A percentile compares a stretch with the other conserved stretches of the same genome.
Conservation (phyloP, 1,140 invertebrate genomes). For the Cotesia typhae region DNA sequence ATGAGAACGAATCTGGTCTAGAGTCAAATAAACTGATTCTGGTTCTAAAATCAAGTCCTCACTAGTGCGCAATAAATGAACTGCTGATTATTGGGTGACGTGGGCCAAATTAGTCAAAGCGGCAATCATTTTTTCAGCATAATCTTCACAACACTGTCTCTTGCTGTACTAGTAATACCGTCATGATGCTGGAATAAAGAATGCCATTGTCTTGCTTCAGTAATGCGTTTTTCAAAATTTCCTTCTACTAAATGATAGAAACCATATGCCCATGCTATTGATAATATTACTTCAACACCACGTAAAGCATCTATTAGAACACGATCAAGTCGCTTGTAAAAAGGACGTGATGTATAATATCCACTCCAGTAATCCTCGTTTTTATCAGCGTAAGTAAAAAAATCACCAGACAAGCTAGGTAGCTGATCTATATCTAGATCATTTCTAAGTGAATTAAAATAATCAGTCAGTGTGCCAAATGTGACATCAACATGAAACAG, state of each 20-base stretch:
- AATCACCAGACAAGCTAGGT: conserved; percentile 91
- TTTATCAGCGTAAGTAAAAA: conserved; percentile 97
- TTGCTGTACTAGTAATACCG: conserved; percentile 93
- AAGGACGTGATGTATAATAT: conserved; percentile 94
- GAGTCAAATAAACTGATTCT: conserved; percentile 52
- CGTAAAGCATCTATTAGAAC: conserved; percentile 77
- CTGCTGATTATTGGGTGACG: conserved; percentile 57
- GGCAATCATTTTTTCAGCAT: conserved; percentile 77
- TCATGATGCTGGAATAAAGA: conserved; percentile 98
- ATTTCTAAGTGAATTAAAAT: conserved; percentile 83
- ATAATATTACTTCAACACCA: conserved; percentile 83
- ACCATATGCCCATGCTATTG: conserved; percentile 71
- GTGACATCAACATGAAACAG: conserved; percentile 87
- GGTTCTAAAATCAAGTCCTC: conserved; percentile 46
- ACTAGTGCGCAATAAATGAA: conserved; percentile 54
- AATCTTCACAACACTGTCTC: conserved; percentile 91
- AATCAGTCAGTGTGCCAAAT: conserved; percentile 94
- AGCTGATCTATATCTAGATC: conserved; percentile 73
- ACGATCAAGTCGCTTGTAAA: conserved; percentile 94
- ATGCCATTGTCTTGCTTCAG: conserved; percentile 79
- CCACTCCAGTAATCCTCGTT: conserved; percentile 99
- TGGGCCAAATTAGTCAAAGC: conserved; percentile 64
- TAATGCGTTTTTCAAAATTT: conserved; percentile 69
- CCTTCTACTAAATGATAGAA: conserved; percentile 44
- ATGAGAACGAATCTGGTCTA: conserved; percentile 58